A percentile compares a stretch with the other conserved stretches of the same genome.
Conservation (phyloP, 92 coral and sea anemone species). For the Phenganax stokvisi region DNA sequence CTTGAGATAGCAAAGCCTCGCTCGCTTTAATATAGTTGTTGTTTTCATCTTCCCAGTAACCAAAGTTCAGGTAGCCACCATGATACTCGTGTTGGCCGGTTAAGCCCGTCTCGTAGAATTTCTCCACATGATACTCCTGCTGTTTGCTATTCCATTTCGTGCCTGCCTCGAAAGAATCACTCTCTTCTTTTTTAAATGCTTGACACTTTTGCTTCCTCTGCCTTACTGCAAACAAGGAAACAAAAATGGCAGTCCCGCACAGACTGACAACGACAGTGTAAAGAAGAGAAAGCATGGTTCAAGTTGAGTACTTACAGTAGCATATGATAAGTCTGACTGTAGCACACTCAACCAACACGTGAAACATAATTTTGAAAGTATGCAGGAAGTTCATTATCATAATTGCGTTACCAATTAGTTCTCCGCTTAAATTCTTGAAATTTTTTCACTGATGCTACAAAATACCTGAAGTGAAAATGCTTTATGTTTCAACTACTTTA, state of each 20-base stretch:
- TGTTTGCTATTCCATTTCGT: slow-evolving; percentile 42
- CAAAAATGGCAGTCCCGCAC: slow-evolving; percentile 12
- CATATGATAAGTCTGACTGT: background rate
- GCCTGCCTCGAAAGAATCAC: slow-evolving; percentile 12
- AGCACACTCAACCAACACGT: background rate
- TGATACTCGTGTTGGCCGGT: slow-evolving; percentile 41
- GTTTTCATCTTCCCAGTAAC: slow-evolving; percentile 42
- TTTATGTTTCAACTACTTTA: too few relatives aligned
- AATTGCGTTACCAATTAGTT: background rate
- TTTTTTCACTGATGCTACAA: too few relatives aligned
- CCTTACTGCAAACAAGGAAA: slow-evolving; percentile 2
- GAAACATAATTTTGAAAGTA: background rate
- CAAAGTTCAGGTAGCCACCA: slow-evolving; percentile 45
- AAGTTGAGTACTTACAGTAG: background rate
- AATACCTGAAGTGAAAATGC: too few relatives aligned
- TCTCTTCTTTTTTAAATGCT: slow-evolving; percentile 33
- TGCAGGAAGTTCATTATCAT: slow-evolving; percentile 14
- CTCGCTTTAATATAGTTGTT: slow-evolving; percentile 38
- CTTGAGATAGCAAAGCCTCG: slow-evolving; percentile 41
- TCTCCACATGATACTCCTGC: slow-evolving; percentile 39
- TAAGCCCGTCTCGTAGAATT: slow-evolving; percentile 42
- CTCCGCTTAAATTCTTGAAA: too few relatives aligned
- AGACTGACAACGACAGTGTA: slow-evolving; percentile 9
- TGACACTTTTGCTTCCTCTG: slow-evolving; percentile 23
- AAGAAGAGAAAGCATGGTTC: slow-evolving; percentile 14